Evolutionary conservation across 2,888 invertebrate species (phyloP), one percentile per base, ranked within the genome.

Genomic region (Reticulitermes lucifugus): DNA sequence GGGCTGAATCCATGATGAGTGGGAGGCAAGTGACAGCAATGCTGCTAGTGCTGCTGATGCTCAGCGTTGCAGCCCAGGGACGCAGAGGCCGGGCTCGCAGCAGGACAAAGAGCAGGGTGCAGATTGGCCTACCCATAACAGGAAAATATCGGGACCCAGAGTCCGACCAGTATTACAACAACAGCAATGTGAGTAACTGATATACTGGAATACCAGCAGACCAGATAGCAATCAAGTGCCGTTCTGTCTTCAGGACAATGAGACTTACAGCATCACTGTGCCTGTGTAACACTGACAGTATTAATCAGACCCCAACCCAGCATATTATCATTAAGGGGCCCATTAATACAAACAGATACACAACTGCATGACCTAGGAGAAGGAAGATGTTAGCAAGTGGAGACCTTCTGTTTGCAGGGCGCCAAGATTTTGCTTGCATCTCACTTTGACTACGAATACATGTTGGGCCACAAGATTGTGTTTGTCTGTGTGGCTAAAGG

Each of bases 401-500:
- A 55, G 55, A 55, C 55, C 14, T 55, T 55, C 41, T 59, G 83
- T 86, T 88, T 89, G 82, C 90, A 98, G 98, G 98, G 98, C 35
- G 98, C 98, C 0, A 97, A 97, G 91, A 98, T 98, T 86, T 91
- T 95, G 65, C 93, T 96, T 88, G 96, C 97, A 6, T 98, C 98
- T 2, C 98, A 98, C 91, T 98, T 98, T 90, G 98, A 98, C 91
- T 95, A 96, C 91, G 97, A 98, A 93, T 98, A 97, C 92, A 96
- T 97, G 84, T 91, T 98, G 89, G 98, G 98, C 0, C 98, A 98
- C 90, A 98, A 98, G 92, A 97, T 98, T 87, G 96, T 97, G 18
- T 97, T 98, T 90, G 92, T 98, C 86, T 98, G 98, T 90, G 96
- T 96, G 79, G 98, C 98, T 0, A 95, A 95, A 89, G 98, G 98